Evolutionary conservation across 2,797 vertebrate species (phyloP).

Genomic region (Smutsia temminckii): DNA sequence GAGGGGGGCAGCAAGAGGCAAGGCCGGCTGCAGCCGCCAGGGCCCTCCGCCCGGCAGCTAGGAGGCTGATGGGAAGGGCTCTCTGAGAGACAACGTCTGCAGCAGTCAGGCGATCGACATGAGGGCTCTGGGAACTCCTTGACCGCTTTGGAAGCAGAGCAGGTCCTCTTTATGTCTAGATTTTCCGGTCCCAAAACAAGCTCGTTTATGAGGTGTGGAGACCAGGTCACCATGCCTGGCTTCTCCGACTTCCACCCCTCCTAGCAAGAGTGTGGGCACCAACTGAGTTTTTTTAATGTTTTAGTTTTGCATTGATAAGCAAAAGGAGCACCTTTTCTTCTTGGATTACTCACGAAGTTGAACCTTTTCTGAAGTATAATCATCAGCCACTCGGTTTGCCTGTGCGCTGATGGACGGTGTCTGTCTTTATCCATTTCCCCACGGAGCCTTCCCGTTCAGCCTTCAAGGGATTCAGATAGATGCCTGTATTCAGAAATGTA

Average conservation of each 20-base stretch:
- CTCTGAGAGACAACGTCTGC: too few species aligned
- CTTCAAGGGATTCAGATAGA: rapidly evolving
- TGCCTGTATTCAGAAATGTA: rapidly evolving
- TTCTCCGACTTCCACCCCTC: background rate
- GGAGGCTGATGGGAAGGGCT: too few species aligned
- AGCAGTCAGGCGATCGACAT: background rate
- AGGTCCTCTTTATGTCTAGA: background rate
- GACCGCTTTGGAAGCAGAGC: background rate
- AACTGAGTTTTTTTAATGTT: background rate
- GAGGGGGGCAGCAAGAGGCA: background rate
- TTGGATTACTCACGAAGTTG: background rate
- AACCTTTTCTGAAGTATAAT: background rate
- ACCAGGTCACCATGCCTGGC: background rate
- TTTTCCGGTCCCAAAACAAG: background rate
- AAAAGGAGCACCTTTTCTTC: background rate
- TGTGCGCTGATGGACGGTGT: rapidly evolving
- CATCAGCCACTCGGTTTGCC: background rate
- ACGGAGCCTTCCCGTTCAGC: rapidly evolving
- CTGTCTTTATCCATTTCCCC: too few species aligned
- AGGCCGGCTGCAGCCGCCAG: too few species aligned
- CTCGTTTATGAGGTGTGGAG: background rate
- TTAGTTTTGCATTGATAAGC: background rate
- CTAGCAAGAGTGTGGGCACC: rapidly evolving
- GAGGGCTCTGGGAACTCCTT: background rate
- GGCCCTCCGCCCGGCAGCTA: too few species aligned